Evolutionary conservation across 2,113 vertebrate species (phyloP).

Genomic region (Microcebus tavaratra): DNA sequence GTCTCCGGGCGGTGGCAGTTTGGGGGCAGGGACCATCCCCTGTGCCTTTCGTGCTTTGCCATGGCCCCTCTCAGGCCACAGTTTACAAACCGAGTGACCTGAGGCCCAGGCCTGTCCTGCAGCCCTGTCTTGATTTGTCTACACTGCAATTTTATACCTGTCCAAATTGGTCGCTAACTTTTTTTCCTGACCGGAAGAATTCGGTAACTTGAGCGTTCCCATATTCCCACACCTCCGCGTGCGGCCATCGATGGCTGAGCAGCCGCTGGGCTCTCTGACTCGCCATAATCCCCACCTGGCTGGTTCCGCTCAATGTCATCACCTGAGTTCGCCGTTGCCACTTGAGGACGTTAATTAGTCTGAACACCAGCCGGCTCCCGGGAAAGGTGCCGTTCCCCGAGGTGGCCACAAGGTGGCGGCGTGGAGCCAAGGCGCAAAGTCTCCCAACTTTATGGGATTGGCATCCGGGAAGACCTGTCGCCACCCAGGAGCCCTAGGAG

Average conservation of each 20-base stretch:
- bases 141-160: neutral
- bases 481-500: neutral
- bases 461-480: neutral
- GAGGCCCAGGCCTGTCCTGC: neutral
- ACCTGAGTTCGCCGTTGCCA: rapidly evolving
- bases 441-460: neutral
- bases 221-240: neutral
- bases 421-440: neutral
- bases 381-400: neutral
- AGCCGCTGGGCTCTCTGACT: neutral
- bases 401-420: neutral
- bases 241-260: rapidly evolving
- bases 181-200: neutral
- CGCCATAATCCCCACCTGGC: neutral
- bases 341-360: neutral
- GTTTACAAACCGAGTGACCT: neutral
- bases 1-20: neutral
- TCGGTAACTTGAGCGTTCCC: neutral
- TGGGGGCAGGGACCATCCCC: neutral
- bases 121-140: too few relatives aligned
- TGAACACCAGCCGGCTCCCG: rapidly evolving
- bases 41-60: neutral
- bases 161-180: neutral
- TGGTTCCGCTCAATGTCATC: neutral
- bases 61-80: neutral